These are phyloP conservation scores for Diorhabda elongata DNA, from an alignment of 1,140 invertebrate genomes.

Conservation along the genomic window DNA sequence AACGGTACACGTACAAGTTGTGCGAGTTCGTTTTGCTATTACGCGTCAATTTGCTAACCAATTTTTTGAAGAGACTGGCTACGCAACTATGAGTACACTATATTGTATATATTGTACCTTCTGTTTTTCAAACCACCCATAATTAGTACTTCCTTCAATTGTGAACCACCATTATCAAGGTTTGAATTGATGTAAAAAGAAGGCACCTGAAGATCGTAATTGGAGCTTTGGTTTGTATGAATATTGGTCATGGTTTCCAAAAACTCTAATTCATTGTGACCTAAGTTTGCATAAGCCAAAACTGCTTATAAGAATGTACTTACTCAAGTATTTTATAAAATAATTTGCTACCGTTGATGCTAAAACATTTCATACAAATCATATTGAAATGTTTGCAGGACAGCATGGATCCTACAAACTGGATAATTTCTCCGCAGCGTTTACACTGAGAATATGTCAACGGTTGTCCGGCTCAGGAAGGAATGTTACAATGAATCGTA, in stretches of 20 bases:
- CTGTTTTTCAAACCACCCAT: background rate
- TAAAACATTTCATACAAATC: conserved; percentile 2
- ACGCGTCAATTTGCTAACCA: too few species aligned
- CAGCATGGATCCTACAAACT: conserved; percentile 6
- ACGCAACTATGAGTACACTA: too few species aligned
- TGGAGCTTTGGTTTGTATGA: background rate
- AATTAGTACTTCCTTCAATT: background rate
- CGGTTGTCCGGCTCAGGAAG: conserved; percentile 12
- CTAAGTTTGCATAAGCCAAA: too few species aligned
- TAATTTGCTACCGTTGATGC: conserved; percentile 6
- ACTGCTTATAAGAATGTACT: background rate
- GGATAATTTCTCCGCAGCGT: conserved; percentile 4
- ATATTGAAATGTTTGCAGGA: conserved; percentile 3
- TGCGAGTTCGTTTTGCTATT: too few species aligned
- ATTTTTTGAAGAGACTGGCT: too few species aligned
- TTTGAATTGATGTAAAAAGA: too few species aligned
- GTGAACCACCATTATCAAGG: background rate
- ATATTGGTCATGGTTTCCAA: too few species aligned
- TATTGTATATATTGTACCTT: too few species aligned
- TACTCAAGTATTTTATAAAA: background rate
- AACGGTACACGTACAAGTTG: too few species aligned
- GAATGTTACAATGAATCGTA: conserved; percentile 22
- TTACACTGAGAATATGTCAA: conserved; percentile 10
- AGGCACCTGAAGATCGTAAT: background rate
- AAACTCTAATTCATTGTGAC: too few species aligned